phyloP scores from a whole-genome alignment of 2,888 invertebrate genomes.

The Cabera pusaria region DNA sequence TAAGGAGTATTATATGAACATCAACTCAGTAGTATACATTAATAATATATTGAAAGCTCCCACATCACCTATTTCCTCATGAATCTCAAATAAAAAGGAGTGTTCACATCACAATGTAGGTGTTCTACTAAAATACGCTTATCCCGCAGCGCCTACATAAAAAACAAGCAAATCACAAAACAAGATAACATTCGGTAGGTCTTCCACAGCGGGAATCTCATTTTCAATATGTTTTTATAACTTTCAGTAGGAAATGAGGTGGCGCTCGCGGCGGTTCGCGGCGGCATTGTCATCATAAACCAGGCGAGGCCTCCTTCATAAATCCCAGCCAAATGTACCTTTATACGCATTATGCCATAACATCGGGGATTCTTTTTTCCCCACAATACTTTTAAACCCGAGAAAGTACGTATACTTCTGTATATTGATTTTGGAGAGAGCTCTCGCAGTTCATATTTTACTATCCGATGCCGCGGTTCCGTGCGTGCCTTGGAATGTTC shows the following conservation, averaged over 20 bases:
- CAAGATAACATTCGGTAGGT: conserved; percentile 79
- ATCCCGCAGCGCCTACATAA: conserved; percentile 59
- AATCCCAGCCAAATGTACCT: conserved; percentile 79
- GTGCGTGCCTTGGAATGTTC: too few species aligned
- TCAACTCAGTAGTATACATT: too few species aligned
- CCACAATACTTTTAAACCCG: conserved; percentile 66
- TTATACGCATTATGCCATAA: conserved; percentile 79
- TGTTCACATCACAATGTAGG: conserved; percentile 40
- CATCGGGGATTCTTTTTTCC: conserved; percentile 59
- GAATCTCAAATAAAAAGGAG: conserved; percentile 25
- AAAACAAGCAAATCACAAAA: conserved; percentile 79
- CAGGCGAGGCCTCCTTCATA: conserved; percentile 77
- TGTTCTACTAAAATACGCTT: conserved; percentile 64
- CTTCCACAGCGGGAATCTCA: conserved; percentile 75
- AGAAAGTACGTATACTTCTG: conserved; percentile 54
- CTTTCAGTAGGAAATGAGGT: conserved; percentile 82
- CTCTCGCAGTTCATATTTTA: conserved; percentile 16
- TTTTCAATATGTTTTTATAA: conserved; percentile 84
- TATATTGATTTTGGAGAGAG: conserved; percentile 21
- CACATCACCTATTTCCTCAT: conserved; percentile 17
- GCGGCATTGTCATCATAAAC: conserved; percentile 80
- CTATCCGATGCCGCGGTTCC: conserved; percentile 3
- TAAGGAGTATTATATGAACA: too few species aligned
- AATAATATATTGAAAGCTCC: conserved; percentile 12
- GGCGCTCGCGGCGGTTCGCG: conserved; percentile 68